phyloP scores from a whole-genome alignment of 2,113 vertebrate genomes.

The Arenaria interpres region DNA sequence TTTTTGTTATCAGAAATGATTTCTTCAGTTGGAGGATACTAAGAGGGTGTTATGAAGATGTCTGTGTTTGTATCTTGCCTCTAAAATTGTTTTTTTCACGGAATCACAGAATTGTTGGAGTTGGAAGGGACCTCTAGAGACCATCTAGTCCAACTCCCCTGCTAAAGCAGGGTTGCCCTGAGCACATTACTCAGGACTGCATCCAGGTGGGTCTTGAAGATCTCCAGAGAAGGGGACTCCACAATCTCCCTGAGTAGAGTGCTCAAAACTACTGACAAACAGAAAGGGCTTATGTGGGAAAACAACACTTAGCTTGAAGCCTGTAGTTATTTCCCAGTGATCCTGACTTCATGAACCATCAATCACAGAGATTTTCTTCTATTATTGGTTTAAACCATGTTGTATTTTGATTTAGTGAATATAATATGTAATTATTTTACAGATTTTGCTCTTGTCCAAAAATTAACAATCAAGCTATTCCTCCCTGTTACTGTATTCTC shows the following conservation, averaged over 20 bases:
- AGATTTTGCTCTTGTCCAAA: neutral
- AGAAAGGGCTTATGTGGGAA: neutral
- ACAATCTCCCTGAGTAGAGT: neutral
- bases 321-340: neutral
- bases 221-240: too few species aligned
- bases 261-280: neutral
- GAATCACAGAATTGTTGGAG: too few species aligned
- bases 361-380: neutral
- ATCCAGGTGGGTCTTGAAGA: too few species aligned
- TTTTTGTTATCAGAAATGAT: neutral
- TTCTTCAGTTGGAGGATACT: neutral
- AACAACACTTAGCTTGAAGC: neutral
- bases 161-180: too few species aligned
- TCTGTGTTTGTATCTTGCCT: neutral
- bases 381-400: neutral
- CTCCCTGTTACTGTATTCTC: neutral
- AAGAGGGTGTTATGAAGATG: neutral
- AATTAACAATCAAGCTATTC: neutral
- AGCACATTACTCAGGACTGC: too few species aligned
- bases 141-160: too few species aligned
- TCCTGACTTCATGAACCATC: neutral
- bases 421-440: neutral
- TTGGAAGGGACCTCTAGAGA: too few species aligned
- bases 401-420: neutral
- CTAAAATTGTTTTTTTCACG: neutral